Conservation (phyloP, 2,888 invertebrate species). For the Neelides folsomi region DNA sequence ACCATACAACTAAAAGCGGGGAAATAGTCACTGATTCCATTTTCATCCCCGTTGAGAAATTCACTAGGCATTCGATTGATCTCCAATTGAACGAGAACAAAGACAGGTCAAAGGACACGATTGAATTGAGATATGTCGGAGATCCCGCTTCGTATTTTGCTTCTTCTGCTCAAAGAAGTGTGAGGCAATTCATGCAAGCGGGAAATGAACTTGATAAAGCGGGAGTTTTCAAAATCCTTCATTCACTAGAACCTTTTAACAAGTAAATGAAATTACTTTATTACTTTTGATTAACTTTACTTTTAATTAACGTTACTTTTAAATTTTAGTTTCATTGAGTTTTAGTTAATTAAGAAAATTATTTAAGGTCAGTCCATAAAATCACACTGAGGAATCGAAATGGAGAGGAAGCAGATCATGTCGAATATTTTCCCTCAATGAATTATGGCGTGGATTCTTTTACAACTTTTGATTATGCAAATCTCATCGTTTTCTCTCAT, state of each 20-base stretch:
- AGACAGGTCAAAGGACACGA: slow-evolving; percentile 43
- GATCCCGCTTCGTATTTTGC: slow-evolving; percentile 44
- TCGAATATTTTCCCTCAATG: slow-evolving; percentile 38
- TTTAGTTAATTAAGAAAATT: too few species aligned
- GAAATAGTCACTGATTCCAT: slow-evolving; percentile 44
- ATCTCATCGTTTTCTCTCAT: slow-evolving; percentile 42
- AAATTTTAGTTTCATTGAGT: background rate
- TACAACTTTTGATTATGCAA: slow-evolving; percentile 41
- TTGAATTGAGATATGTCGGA: slow-evolving; percentile 41
- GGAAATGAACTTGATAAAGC: slow-evolving; percentile 38
- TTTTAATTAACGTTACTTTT: background rate
- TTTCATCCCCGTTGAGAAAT: slow-evolving; percentile 44
- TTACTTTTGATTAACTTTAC: too few species aligned
- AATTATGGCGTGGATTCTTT: slow-evolving; percentile 43
- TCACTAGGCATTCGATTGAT: slow-evolving; percentile 41
- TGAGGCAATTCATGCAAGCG: slow-evolving; percentile 35
- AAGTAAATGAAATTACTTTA: too few species aligned
- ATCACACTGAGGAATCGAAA: slow-evolving; percentile 34
- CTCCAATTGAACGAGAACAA: slow-evolving; percentile 44
- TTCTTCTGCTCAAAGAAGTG: slow-evolving; percentile 38
- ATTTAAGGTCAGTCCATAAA: slow-evolving; percentile 34
- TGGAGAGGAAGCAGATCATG: slow-evolving; percentile 35
- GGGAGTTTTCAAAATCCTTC: slow-evolving; percentile 35
- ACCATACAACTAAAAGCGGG: slow-evolving; percentile 39
- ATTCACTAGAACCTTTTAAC: slow-evolving; percentile 35